Evolutionary conservation across 2,797 vertebrate genomes (phyloP), one percentile per base, ranked within the genome.

Genomic region (Sphenodon punctatus): DNA sequence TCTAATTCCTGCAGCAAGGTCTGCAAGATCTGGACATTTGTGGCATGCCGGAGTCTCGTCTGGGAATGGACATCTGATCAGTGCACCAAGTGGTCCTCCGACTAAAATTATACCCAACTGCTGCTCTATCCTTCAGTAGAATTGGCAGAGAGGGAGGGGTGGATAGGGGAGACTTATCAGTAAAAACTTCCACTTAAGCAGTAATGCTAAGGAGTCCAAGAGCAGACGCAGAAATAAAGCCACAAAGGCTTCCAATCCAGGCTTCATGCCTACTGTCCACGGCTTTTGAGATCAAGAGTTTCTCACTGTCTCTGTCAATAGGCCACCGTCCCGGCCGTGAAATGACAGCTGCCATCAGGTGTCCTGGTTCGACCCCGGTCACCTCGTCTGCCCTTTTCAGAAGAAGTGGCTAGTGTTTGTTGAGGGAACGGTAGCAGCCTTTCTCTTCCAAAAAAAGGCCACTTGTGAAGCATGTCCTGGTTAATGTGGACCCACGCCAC

Each of bases 81-180:
- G 59, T 55, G 32, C 27, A 32, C 59, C 87, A 90, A 60, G 45
- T 84, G 88, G 74, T 82, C 0, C 0, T 2, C 36, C 66, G 67
- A 3, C 88, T 91, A 91, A 88, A 91, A 92, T 93, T 82, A 93
- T 30, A 80, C 67, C 71, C 84, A 85, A 87, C 84, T 46, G 48
- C 20, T 86, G 82, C 78, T 81, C 65, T 89, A 85, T 86, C 89
- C 84, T 67, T 89, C 25, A 0, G 75, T 73, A 48, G 75, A 49
- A 78, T 70, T 71, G 30, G 67, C 51, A 67, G 34, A 23, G 22
- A n/a, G n/a, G n/a, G 77, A 78, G 64, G 83, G 63, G 45, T 3
- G 38, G 48, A 32, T 65, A 60, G 55, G 71, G 85, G 74, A 41
- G 77, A n/a, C 30, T 53, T 74, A 56, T 53, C 82, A 58, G 6